Percentiles rank a stretch among this genome's conserved stretches.
phyloP scores from a whole-genome alignment of 2,888 invertebrate species.

The Prosopocoilus inquinatus region DNA sequence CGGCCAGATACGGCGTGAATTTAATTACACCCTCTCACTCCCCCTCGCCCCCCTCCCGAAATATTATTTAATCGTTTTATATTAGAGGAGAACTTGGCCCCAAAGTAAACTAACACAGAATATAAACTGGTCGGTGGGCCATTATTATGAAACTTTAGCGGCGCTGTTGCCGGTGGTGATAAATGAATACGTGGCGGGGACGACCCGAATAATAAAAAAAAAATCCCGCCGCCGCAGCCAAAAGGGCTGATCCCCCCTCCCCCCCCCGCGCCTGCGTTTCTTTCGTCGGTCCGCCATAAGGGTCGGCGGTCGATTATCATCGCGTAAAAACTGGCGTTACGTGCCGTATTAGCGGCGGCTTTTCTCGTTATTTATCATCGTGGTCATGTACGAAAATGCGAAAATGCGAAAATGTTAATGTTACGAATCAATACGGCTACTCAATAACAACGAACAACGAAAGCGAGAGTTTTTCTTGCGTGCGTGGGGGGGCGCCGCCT shows the following conservation, averaged over 20 bases:
- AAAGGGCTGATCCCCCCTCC: conserved; percentile 35
- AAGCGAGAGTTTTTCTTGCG: too few relatives aligned
- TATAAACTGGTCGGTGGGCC: conserved; percentile 20
- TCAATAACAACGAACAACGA: too few relatives aligned
- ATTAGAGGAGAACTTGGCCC: conserved; percentile 8
- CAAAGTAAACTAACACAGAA: conserved; percentile 17
- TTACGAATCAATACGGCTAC: too few relatives aligned
- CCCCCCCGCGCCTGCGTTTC: conserved; percentile 7
- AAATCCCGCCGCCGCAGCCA: conserved; percentile 37
- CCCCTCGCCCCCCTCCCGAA: too few relatives aligned
- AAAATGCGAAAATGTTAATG: too few relatives aligned
- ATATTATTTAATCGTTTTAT: conserved; percentile 12
- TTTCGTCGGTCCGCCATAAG: conserved; percentile 17
- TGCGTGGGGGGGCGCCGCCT: too few relatives aligned
- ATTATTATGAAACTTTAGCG: conserved; percentile 36
- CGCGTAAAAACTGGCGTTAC: background rate
- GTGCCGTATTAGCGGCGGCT: conserved; percentile 29
- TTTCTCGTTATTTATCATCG: background rate
- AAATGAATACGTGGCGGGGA: conserved; percentile 42
- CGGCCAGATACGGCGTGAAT: too few relatives aligned
- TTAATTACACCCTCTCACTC: too few relatives aligned
- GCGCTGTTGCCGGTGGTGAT: conserved; percentile 41
- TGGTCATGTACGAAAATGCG: too few relatives aligned
- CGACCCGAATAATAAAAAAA: conserved; percentile 36
- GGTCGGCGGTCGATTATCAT: conserved; percentile 35